phyloP scores from a whole-genome alignment of 2,113 vertebrate genomes.

The Nyctereutes procyonoides region DNA sequence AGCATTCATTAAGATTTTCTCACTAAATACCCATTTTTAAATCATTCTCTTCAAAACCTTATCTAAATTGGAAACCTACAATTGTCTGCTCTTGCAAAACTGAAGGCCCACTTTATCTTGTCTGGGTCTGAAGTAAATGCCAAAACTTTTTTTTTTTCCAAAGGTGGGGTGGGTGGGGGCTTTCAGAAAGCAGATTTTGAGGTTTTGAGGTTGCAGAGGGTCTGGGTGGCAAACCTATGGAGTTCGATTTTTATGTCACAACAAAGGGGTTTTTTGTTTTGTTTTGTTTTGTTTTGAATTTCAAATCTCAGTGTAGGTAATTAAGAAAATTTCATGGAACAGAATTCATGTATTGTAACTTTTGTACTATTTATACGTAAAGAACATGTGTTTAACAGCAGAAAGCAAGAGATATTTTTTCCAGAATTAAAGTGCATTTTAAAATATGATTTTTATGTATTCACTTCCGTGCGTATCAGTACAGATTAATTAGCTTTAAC shows the following conservation, averaged over 20 bases:
- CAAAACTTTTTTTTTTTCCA: not conserved
- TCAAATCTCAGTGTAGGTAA: not conserved
- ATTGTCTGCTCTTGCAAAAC: not conserved
- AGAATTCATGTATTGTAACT: not conserved
- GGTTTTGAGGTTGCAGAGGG: not conserved
- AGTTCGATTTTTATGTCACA: not conserved
- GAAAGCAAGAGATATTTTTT: not conserved
- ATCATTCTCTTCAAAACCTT: constrained; percentile 36
- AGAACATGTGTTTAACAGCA: not conserved
- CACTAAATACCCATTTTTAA: constrained; percentile 13
- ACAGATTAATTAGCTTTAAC: not conserved
- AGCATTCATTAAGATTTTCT: constrained; percentile 14
- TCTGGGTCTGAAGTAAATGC: not conserved
- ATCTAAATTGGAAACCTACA: not conserved
- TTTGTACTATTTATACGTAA: not conserved
- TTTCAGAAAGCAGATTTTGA: not conserved
- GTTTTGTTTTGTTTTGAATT: not conserved
- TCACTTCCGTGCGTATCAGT: not conserved
- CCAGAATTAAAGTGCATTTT: not conserved
- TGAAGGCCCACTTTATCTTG: not conserved
- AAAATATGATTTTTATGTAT: not conserved
- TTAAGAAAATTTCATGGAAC: not conserved
- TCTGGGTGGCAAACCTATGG: not conserved
- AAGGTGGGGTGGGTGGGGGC: not conserved
- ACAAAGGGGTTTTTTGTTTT: not conserved